A percentile compares a stretch with the other conserved stretches of the same genome.
phyloP scores from a whole-genome alignment of 2,888 invertebrate genomes.

The Tiliacea citrago region DNA sequence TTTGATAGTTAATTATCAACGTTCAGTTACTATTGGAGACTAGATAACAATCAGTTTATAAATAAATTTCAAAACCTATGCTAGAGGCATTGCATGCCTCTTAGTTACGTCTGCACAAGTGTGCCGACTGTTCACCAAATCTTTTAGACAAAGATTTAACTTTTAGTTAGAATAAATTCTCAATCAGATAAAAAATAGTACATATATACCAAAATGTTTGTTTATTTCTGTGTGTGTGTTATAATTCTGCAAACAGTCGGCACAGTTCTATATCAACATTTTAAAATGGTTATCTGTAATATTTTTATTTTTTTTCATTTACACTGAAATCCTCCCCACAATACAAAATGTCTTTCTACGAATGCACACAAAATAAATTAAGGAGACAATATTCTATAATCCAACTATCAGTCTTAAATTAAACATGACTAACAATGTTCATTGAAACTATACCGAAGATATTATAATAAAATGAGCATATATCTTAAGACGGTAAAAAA shows the following conservation, averaged over 20 bases:
- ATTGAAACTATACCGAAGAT: slow-evolving; percentile 64
- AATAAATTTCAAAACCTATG: slow-evolving; percentile 48
- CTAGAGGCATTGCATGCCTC: slow-evolving; percentile 41
- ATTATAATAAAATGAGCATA: slow-evolving; percentile 69
- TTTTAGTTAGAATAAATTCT: slow-evolving; percentile 23
- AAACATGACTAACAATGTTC: slow-evolving; percentile 75
- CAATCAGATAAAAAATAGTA: slow-evolving; percentile 13
- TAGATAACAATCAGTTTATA: slow-evolving; percentile 50
- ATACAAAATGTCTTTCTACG: slow-evolving; percentile 70
- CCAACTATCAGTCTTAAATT: slow-evolving; percentile 86
- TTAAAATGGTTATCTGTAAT: slow-evolving; percentile 24
- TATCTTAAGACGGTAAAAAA: slow-evolving; percentile 57
- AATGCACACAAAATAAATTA: slow-evolving; percentile 74
- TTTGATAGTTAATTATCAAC: slow-evolving; percentile 47
- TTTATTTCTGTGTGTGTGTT: slow-evolving; percentile 4
- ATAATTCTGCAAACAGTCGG: slow-evolving; percentile 31
- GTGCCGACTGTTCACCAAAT: slow-evolving; percentile 31
- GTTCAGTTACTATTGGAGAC: slow-evolving; percentile 53
- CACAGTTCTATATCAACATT: slow-evolving; percentile 41
- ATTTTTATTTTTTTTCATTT: slow-evolving; percentile 23
- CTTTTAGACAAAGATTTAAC: slow-evolving; percentile 13
- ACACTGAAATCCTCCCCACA: slow-evolving; percentile 49
- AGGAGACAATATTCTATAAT: slow-evolving; percentile 71
- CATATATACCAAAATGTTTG: not conserved
- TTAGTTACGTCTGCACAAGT: slow-evolving; percentile 29